Conservation (phyloP, 2,888 invertebrate species). For the Myathropa florea region DNA sequence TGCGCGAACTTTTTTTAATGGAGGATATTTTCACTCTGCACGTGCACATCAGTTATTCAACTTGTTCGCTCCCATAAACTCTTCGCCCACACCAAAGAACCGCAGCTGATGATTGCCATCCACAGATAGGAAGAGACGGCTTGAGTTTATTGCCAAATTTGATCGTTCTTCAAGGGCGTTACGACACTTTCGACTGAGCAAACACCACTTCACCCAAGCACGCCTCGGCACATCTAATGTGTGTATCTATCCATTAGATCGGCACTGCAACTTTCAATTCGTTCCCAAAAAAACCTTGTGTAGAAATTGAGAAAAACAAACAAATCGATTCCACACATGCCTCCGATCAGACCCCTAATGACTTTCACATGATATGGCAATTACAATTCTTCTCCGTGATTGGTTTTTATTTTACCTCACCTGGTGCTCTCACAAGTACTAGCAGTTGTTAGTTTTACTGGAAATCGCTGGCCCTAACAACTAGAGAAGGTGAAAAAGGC, state of each 20-base stretch:
- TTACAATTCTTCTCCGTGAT: constrained; percentile 45
- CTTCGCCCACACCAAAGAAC: too few species aligned
- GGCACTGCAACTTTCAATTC: neutral
- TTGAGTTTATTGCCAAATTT: neutral
- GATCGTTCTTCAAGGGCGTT: neutral
- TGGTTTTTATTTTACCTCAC: constrained; percentile 16
- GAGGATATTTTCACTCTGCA: neutral
- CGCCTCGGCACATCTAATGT: neutral
- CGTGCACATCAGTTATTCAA: neutral
- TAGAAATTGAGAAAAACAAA: constrained; percentile 4
- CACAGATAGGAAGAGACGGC: too few species aligned
- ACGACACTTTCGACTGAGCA: neutral
- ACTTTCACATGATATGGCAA: constrained; percentile 51
- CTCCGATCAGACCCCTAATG: constrained; percentile 35
- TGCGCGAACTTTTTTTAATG: neutral
- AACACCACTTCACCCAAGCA: neutral
- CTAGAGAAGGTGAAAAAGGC: constrained; percentile 38
- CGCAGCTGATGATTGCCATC: too few species aligned
- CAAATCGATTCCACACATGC: constrained; percentile 28
- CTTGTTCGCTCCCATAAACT: too few species aligned
- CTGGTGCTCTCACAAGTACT: neutral
- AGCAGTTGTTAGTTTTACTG: neutral
- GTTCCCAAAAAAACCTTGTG: constrained; percentile 7
- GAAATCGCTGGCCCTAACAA: constrained; percentile 41
- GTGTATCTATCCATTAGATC: neutral